Conservation (phyloP, 2,888 invertebrate species). For the Eutolmus rufibarbis region DNA sequence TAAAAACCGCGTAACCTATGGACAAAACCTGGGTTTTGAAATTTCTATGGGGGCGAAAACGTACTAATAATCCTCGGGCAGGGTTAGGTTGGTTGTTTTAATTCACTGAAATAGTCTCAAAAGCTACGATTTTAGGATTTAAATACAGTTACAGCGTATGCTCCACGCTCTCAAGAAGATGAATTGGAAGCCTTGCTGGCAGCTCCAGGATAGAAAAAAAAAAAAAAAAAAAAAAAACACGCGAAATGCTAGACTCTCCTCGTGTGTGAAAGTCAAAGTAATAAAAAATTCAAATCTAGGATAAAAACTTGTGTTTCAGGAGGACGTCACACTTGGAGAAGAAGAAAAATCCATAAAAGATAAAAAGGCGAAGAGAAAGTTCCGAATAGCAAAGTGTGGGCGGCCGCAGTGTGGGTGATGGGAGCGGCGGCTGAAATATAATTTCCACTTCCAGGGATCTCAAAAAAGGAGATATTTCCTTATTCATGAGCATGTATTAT, state of each 20-base stretch:
- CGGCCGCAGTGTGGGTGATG: background rate
- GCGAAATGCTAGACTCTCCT: background rate
- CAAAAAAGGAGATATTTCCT: slow-evolving; percentile 12
- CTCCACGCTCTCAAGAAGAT: background rate
- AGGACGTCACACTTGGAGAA: background rate
- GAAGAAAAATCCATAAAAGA: slow-evolving; percentile 6
- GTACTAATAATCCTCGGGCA: background rate
- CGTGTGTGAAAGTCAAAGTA: background rate
- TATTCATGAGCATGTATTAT: slow-evolving; percentile 24
- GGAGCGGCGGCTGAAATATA: background rate
- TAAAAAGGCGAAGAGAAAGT: background rate
- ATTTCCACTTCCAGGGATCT: background rate
- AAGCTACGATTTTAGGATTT: background rate
- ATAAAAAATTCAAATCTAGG: slow-evolving; percentile 18
- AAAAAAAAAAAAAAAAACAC: no score
- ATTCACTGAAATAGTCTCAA: background rate
- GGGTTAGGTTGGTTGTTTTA: background rate
- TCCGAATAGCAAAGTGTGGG: background rate
- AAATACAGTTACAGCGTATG: background rate
- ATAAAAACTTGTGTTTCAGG: background rate
- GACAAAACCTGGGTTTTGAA: no score
- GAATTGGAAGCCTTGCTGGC: background rate
- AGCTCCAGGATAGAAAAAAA: background rate
- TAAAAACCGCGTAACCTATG: no score
- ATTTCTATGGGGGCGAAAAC: no score